A percentile compares a stretch with the other conserved stretches of the same genome.
Evolutionary conservation across 2,797 vertebrate genomes (phyloP).

Genomic region (Myotis daubentonii): DNA sequence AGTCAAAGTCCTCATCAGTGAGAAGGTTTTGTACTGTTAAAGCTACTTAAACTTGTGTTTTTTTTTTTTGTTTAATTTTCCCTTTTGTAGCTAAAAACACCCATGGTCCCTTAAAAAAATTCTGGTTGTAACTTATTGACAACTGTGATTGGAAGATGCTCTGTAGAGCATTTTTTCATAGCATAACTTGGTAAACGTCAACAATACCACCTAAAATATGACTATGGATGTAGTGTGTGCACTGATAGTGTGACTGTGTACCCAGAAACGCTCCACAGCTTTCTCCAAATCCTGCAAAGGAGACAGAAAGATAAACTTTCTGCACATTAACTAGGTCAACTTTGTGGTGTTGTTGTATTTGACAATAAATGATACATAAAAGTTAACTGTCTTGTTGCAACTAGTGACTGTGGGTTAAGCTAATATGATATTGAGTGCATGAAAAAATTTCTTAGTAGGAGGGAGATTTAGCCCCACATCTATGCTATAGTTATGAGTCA

Average conservation of each 20-base stretch:
- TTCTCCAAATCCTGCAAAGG: fast-evolving
- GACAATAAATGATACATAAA: not conserved
- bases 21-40: not conserved
- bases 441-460: not conserved
- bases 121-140: too few species aligned
- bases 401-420: not conserved
- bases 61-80: not conserved
- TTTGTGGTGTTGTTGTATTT: not conserved
- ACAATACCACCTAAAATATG: fast-evolving
- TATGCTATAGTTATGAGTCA: fast-evolving
- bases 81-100: not conserved
- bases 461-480: fast-evolving
- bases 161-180: fast-evolving
- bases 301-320: not conserved
- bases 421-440: fast-evolving
- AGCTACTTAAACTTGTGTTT: not conserved
- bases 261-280: fast-evolving
- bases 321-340: not conserved
- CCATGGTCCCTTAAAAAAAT: not conserved
- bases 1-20: not conserved
- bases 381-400: not conserved
- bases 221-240: fast-evolving
- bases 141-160: not conserved
- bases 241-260: fast-evolving
- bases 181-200: fast-evolving